Evolutionary conservation across 2,797 vertebrate genomes (phyloP), one percentile per base, ranked within the genome.

Genomic region (Danio kyathit): DNA sequence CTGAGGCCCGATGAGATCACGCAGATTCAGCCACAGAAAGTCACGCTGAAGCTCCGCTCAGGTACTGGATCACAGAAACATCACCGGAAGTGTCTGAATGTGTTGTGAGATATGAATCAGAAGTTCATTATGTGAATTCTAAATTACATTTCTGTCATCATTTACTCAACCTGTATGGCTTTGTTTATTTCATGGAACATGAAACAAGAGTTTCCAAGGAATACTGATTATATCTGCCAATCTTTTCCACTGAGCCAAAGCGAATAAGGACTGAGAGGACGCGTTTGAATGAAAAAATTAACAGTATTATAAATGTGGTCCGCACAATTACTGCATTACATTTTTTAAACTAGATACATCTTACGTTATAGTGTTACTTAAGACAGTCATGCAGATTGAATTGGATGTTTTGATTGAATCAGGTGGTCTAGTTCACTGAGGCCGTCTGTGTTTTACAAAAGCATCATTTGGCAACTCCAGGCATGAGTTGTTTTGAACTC

Each of bases 21-120:
- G 0, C 98, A 99, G 91, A 96, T 99, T 84, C 96, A 97, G 82
- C 98, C 98, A 0, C 98, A 99, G 89, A 96, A 97, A 83, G 83
- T 99, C 66, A 89, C 89, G 0, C 87, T 99, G 79, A 93, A 92
- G 0, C 93, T 99, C 13, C 88, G 98, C 92, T 94, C 96, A 5
- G 97, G 98, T 99, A 94, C 89, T 14, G 16, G 63, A 41, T 8
- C 1, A 48, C 29, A 40, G 7, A 74, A 74, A 38, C 43, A 56
- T 54, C 6, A 21, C 65, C 48, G n/a, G 49, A 54, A 13, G 54
- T 21, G n/a, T 48, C 43, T 49, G 17, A 48, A 66, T 19, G 10
- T 44, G 71, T 72, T 73, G 7, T 57, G 70, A 59, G 6, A 71
- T 71, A 54, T 69, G 9, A 69, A 52, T 41, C 51, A 70, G 29